Evolutionary conservation across 2,888 invertebrate species (phyloP), one percentile per base, ranked within the genome.

Genomic region (Chaetogeoica ovagalla): DNA sequence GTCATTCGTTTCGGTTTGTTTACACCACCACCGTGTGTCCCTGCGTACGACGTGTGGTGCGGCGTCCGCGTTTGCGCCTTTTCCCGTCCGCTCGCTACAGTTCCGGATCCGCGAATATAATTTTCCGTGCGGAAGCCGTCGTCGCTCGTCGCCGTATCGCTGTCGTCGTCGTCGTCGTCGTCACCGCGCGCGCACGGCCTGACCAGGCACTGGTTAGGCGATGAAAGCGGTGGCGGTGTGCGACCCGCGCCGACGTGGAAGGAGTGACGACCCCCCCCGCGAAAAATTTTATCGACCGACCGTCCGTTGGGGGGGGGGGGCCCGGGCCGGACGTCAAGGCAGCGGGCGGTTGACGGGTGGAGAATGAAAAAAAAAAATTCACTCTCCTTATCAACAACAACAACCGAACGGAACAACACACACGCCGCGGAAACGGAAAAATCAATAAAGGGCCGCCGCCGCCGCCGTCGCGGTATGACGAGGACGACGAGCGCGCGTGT

Each of bases 321-420:
- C 30, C 30, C 43, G 43, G 43, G 6, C 11, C 9, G 43, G 6
- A 5, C 9, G 43, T 30, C 43, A 9, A 1, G 39, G 39, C 39
- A 8, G 48, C 15, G 48, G 48, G 48, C 1, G 48, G 48, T 39
- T 1, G 48, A 11, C 48, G 48, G 48, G 48, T 48, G 48, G 48
- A 48, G 48, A 43, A 43, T 43, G 30, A 4, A 48, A 48, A 48
- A 48, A 75, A 75, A 75, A 75, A 75, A 75, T 68, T 68, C 66
- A 68, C 75, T 68, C 75, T 75, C 75, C 75, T 75, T 75, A 75
- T 75, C 75, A 75, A 75, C 75, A 75, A 75, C 75, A 75, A 75
- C 73, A 73, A 63, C 63, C n/a, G 13, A 74, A 65, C 74, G 17
- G 69, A 48, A 55, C 52, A 48, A 65, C 55, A 48, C 48, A 74